Base-by-base conservation (phyloP, 2,113 vertebrate genomes). In the Daboia siamensis region DNA sequence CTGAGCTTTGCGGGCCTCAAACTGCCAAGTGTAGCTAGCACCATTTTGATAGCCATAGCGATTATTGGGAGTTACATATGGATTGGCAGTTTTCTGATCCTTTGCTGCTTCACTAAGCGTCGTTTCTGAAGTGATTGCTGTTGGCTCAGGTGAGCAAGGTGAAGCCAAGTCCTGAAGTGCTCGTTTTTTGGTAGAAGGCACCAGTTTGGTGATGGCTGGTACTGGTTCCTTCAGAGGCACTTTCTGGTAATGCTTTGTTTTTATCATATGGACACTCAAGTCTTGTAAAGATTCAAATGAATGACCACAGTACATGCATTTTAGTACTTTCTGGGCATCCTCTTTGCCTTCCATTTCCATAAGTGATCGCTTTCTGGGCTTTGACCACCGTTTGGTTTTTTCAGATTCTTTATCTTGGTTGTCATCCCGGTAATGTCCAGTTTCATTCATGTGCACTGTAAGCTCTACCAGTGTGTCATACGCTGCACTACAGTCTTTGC, bases 221-320 rank as follows among this genome's bases (percentile, higher is more conserved):
- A 99, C 99, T 61, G 99, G 99, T 97, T 99, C 99, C 98, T 99
- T 99, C 95, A 99, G 99, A 99, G 99, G 99, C 99, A 99, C 99
- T 99, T 99, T 99, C 98, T 99, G 99, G 99, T 99, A 99, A 98
- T 99, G 99, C 98, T 99, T 99, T 92, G 99, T 99, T 98, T 99
- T 99, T 96, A 99, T 99, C 99, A 99, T 99, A 97, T 99, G 99
- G 94, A 99, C 99, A 0, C 99, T 99, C 61, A 99, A 98, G 96
- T 99, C 99, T 96, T 99, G 99, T 97, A 99, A 95, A 89, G 99
- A 99, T 96, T 99, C 99, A 56, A 99, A 99, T 0, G 99, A 99
- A 97, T 99, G 99, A 52, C 99, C 99, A 48, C 99, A 99, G 96
- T 99, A 99, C 99, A 99, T 99, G 96, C 99, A 99, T 96, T 99